Conservation (phyloP, 2,797 vertebrate species). For the Myripristis jacobus region DNA sequence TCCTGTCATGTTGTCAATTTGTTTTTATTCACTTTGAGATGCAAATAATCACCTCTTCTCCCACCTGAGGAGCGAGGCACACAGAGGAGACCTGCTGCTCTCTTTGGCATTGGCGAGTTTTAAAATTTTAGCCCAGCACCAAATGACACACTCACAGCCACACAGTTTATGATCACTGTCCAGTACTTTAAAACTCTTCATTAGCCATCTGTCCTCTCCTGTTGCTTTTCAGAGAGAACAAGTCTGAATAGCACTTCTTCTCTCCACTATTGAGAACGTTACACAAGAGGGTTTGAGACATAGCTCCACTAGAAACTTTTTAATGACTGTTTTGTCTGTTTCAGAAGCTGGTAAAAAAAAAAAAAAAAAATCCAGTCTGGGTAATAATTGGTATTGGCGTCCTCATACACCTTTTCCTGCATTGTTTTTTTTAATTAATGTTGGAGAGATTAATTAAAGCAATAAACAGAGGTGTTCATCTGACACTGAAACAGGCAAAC, state of each 20-base stretch:
- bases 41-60: slow-evolving; percentile 56
- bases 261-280: too few species aligned
- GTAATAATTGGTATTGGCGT: slow-evolving; percentile 39
- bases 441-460: slow-evolving; percentile 70
- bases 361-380: slow-evolving; percentile 37
- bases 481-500: slow-evolving; percentile 51
- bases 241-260: neutral
- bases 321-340: slow-evolving; percentile 68
- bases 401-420: slow-evolving; percentile 32
- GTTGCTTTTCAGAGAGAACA: neutral
- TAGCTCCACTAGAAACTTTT: slow-evolving; percentile 50
- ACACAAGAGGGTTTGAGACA: slow-evolving; percentile 61
- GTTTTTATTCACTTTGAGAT: slow-evolving; percentile 52
- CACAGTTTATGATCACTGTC: slow-evolving; percentile 22
- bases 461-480: slow-evolving; percentile 68
- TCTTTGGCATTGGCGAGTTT: slow-evolving; percentile 21
- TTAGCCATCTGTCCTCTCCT: slow-evolving; percentile 28
- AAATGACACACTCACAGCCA: slow-evolving; percentile 40
- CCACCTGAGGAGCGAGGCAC: slow-evolving; percentile 36
- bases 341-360: slow-evolving; percentile 54
- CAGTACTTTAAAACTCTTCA: slow-evolving; percentile 27
- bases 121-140: slow-evolving; percentile 32
- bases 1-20: neutral
- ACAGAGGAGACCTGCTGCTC: slow-evolving; percentile 32
- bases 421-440: slow-evolving; percentile 68